Conservation (phyloP, 1,140 invertebrate species). For the Maconellicoccus hirsutus region DNA sequence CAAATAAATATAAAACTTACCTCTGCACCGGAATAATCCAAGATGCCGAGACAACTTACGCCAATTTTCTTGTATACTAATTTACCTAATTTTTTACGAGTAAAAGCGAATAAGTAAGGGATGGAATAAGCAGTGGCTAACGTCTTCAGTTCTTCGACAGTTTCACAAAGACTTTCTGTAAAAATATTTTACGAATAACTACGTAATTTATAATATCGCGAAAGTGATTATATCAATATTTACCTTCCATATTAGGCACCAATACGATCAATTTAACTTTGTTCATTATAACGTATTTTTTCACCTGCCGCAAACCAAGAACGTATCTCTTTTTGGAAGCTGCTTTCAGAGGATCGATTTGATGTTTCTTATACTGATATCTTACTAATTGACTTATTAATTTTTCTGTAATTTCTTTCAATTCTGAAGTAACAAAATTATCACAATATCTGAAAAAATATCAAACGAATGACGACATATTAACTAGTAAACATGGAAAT, state of each 20-base stretch:
- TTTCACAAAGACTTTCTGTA: background rate
- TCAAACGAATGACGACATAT: too few relatives aligned
- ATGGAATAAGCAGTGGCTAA: background rate
- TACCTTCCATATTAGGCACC: constrained; percentile 15
- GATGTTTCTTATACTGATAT: constrained; percentile 4
- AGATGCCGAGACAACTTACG: background rate
- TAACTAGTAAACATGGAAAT: too few relatives aligned
- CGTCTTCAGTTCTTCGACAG: constrained; percentile 5
- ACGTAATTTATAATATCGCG: background rate
- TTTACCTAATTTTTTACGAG: background rate
- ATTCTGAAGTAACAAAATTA: background rate
- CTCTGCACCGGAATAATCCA: constrained; percentile 13
- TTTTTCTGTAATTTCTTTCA: background rate
- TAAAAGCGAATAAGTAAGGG: background rate
- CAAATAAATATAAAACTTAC: background rate
- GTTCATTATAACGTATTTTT: constrained; percentile 4
- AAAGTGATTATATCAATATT: background rate
- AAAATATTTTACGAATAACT: too few relatives aligned
- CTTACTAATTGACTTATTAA: background rate
- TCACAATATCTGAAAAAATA: constrained; percentile 6
- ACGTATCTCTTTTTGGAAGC: background rate
- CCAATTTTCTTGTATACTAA: background rate
- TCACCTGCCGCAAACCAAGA: background rate
- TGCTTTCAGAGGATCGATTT: background rate
- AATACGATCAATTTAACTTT: background rate